Base-by-base conservation (phyloP, 2,797 vertebrate species). In the Numenius phaeopus region DNA sequence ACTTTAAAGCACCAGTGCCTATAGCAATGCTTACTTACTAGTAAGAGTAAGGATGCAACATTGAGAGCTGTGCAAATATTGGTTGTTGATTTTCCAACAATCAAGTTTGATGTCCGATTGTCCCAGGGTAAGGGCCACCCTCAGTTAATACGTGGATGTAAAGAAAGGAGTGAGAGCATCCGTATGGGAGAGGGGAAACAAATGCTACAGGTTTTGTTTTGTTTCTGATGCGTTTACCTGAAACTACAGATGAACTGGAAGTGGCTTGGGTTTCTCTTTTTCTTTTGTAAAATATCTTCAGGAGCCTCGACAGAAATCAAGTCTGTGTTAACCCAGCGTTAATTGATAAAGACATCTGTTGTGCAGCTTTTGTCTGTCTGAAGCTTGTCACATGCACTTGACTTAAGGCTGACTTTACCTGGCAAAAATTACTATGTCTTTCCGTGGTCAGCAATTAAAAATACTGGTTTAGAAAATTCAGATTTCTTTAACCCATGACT, bases 1-100 rank as follows among this genome's bases (percentile, higher is more conserved):
- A 95, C 95, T 94, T 82, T 82, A 96, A 98, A 97, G 84, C 90
- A 97, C 61, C 83, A 98, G 79, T 97, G 96, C 95, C 91, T 98
- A 96, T 95, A 93, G 96, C 84, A 86, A 95, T 87, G 86, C 95
- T 96, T 93, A 92, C 85, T 93, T 97, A 94, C 75, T 91, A 83
- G 75, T 66, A 81, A 89, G 29, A 3, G 96, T 98, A 96, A 97
- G 91, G 96, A 87, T 92, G 95, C 97, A 77, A 79, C 93, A 58
- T 71, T 67, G 91, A 97, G 83, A 97, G 86, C 91, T 97, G 93
- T 90, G 88, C 95, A 95, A 93, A 89, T 83, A 55, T 2, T 77
- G 95, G 61, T 94, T 96, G 97, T 97, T 97, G 97, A 96, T 98
- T 95, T 93, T 94, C 89, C 94, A 97, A 73, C 92, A 77, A 61